A percentile compares a stretch with the other conserved stretches of the same genome.
Evolutionary conservation across 2,888 invertebrate species (phyloP).

Genomic region (Meta bourneti): DNA sequence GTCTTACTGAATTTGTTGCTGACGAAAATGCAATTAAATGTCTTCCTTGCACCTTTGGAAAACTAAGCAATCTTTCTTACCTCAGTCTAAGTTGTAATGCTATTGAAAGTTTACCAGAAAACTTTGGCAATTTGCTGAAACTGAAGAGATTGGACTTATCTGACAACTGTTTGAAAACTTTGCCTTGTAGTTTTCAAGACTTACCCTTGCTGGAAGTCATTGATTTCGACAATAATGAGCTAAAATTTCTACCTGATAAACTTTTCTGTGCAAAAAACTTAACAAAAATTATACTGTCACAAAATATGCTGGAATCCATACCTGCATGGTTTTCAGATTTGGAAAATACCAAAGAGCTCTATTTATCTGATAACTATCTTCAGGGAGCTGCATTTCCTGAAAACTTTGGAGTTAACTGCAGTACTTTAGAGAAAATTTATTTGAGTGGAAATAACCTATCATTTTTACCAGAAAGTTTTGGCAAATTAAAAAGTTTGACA

Average conservation of each 20-base stretch:
- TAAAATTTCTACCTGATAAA: constrained; percentile 36
- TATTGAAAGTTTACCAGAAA: constrained; percentile 85
- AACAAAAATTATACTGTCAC: constrained; percentile 34
- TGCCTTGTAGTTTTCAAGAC: constrained; percentile 78
- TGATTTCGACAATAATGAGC: constrained; percentile 58
- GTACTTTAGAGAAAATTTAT: constrained; percentile 53
- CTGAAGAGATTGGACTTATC: constrained; percentile 85
- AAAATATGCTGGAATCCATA: constrained; percentile 43
- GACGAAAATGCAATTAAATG: constrained; percentile 59
- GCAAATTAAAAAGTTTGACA: constrained; percentile 40
- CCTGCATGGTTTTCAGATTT: constrained; percentile 68
- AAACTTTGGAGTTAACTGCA: constrained; percentile 39
- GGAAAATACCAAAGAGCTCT: constrained; percentile 42
- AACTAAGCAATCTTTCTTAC: constrained; percentile 81
- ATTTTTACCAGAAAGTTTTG: constrained; percentile 58
- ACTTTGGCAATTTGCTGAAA: constrained; percentile 85
- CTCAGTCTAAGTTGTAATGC: constrained; percentile 88
- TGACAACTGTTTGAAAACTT: constrained; percentile 79
- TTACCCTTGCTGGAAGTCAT: constrained; percentile 51
- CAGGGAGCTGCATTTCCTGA: constrained; percentile 51
- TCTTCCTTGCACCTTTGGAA: constrained; percentile 46
- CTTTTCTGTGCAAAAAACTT: constrained; percentile 32
- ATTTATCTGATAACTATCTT: constrained; percentile 44
- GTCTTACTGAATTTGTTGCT: constrained; percentile 39
- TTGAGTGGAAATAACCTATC: constrained; percentile 66